Conservation (phyloP, 2,888 invertebrate genomes). For the Aelia acuminata region DNA sequence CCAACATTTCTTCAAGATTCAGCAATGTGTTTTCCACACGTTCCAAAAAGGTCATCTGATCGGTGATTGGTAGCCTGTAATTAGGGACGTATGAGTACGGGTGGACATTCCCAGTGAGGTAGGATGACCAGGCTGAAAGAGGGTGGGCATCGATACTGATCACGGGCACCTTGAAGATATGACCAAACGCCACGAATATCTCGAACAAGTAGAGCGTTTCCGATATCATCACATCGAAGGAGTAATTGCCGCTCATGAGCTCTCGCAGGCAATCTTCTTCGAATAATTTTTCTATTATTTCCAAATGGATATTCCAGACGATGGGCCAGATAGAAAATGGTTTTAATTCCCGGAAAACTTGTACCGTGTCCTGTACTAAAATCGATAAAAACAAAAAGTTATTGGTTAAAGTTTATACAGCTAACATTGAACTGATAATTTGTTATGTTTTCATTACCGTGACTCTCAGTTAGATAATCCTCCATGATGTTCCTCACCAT, state of each 20-base stretch:
- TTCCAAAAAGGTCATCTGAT: constrained; percentile 63
- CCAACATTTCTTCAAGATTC: constrained; percentile 53
- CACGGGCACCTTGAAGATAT: constrained; percentile 64
- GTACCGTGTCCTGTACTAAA: background rate
- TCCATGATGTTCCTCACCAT: background rate
- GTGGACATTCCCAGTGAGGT: constrained; percentile 61
- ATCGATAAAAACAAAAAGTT: background rate
- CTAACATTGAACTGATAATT: background rate
- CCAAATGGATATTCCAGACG: background rate
- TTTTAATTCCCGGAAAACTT: background rate
- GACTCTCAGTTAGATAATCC: background rate
- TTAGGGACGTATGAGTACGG: constrained; percentile 62
- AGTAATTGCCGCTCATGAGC: constrained; percentile 55
- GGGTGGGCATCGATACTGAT: constrained; percentile 61
- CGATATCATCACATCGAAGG: constrained; percentile 64
- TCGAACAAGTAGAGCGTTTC: constrained; percentile 64
- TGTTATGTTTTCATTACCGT: background rate
- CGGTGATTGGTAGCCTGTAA: constrained; percentile 53
- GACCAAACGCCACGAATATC: constrained; percentile 62
- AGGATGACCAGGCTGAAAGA: constrained; percentile 55
- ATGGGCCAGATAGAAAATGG: background rate
- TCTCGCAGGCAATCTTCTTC: background rate
- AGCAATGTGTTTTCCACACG: constrained; percentile 59
- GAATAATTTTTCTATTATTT: background rate
- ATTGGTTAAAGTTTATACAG: background rate